Evolutionary conservation across 2,888 invertebrate genomes (phyloP).

Genomic region (Sinohyriopsis cumingii): DNA sequence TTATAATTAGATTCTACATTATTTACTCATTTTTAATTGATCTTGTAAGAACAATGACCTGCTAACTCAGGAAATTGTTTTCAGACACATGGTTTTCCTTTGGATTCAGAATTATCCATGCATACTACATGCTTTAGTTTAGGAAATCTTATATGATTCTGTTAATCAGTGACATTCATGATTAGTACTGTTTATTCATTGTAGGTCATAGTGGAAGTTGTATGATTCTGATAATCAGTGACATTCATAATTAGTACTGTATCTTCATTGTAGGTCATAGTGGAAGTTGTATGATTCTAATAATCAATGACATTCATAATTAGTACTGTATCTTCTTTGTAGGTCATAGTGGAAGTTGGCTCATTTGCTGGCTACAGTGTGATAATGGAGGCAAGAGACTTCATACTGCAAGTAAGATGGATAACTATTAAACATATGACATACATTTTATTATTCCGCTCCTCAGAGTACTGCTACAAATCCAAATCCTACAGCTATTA

Average conservation of each 20-base stretch:
- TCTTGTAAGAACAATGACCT: too few species aligned
- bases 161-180: neutral
- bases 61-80: too few species aligned
- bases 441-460: neutral
- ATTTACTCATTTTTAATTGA: too few species aligned
- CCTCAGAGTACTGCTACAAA: neutral
- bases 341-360: slow-evolving; percentile 87
- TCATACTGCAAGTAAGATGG: slow-evolving; percentile 77
- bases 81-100: too few species aligned
- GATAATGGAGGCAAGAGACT: slow-evolving; percentile 88
- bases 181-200: slow-evolving; percentile 5
- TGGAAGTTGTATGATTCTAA: too few species aligned
- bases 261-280: slow-evolving; percentile 71
- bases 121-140: too few species aligned
- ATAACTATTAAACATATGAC: neutral
- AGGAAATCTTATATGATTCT: too few species aligned
- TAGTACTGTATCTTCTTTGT: slow-evolving; percentile 7
- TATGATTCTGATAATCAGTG: neutral
- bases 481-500: too few species aligned
- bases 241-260: neutral
- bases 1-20: too few species aligned
- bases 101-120: too few species aligned
- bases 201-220: slow-evolving; percentile 71
- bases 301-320: neutral
- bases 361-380: slow-evolving; percentile 86